A percentile compares a stretch with the other conserved stretches of the same genome.
Conservation (phyloP, 2,113 vertebrate species). For the Rhinolophus ferrumequinum region DNA sequence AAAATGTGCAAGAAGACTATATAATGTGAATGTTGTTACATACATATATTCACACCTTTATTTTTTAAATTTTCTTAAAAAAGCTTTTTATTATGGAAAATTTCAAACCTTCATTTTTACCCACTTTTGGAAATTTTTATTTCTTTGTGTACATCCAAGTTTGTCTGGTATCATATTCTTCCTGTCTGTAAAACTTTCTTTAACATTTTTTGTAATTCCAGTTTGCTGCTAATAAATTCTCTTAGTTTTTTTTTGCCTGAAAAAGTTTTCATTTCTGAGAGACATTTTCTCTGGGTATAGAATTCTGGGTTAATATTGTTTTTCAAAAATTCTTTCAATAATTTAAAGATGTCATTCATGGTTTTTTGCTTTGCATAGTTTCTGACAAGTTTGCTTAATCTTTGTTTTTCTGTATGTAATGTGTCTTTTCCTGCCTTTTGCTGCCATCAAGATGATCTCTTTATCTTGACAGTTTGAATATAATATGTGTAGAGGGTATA, state of each 20-base stretch:
- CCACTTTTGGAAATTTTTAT: not conserved
- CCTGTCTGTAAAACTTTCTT: not conserved
- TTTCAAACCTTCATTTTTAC: conserved; percentile 5
- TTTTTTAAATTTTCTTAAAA: not conserved
- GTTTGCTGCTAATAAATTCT: conserved; percentile 7
- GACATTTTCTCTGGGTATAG: not conserved
- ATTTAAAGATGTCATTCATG: not conserved
- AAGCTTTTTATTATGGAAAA: not conserved
- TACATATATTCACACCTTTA: not conserved
- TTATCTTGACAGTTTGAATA: not conserved
- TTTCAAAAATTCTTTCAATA: not conserved
- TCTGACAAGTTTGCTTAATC: not conserved
- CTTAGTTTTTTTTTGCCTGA: not conserved
- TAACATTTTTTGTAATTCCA: not conserved
- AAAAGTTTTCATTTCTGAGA: conserved; percentile 22
- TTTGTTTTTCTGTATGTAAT: not conserved
- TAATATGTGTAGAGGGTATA: not conserved
- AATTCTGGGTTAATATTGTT: not conserved
- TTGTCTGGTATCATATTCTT: not conserved
- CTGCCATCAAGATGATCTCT: not conserved
- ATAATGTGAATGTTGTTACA: not conserved
- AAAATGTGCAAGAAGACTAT: not conserved
- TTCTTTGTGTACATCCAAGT: not conserved
- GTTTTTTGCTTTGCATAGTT: conserved; percentile 19
- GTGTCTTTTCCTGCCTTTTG: not conserved